phyloP scores from a whole-genome alignment of 2,797 vertebrate species.

The Crax fasciolata region DNA sequence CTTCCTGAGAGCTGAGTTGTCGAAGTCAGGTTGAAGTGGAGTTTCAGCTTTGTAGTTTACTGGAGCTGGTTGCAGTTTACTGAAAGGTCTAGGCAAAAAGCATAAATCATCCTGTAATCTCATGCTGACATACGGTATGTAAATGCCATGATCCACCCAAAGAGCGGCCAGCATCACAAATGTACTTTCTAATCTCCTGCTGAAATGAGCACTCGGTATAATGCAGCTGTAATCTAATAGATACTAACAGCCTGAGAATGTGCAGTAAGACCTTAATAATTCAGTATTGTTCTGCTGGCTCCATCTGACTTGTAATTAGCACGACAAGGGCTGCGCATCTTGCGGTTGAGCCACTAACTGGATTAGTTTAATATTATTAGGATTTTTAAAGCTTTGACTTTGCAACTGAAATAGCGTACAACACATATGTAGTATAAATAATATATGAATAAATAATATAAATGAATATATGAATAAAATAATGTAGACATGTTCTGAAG shows the following conservation, averaged over 20 bases:
- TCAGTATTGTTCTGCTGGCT: slow-evolving; percentile 52
- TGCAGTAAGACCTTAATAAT: slow-evolving; percentile 67
- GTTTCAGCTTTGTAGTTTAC: neutral
- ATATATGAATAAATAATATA: neutral
- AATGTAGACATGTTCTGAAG: neutral
- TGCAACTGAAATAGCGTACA: neutral
- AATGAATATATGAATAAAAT: too few relatives aligned
- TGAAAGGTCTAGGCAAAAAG: slow-evolving; percentile 70
- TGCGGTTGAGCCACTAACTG: neutral
- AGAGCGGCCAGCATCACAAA: slow-evolving; percentile 51
- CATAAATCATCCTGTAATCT: slow-evolving; percentile 67
- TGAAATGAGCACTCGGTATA: slow-evolving; percentile 63
- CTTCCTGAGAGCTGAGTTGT: slow-evolving; percentile 57
- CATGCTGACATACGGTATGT: slow-evolving; percentile 63
- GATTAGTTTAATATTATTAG: neutral
- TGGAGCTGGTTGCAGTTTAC: slow-evolving; percentile 24
- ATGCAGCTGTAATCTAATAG: slow-evolving; percentile 69
- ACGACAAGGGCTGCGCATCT: neutral
- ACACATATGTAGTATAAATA: neutral
- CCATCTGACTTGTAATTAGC: slow-evolving; percentile 48
- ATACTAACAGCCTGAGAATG: slow-evolving; percentile 59
- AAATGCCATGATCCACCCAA: slow-evolving; percentile 60
- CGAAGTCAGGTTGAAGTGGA: slow-evolving; percentile 26
- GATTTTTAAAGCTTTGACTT: neutral
- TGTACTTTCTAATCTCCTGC: slow-evolving; percentile 66